Percentiles rank a stretch among this genome's conserved stretches.
Conservation (phyloP, 35 echinoderm and acorn worm species). For the Anneissia japonica region DNA sequence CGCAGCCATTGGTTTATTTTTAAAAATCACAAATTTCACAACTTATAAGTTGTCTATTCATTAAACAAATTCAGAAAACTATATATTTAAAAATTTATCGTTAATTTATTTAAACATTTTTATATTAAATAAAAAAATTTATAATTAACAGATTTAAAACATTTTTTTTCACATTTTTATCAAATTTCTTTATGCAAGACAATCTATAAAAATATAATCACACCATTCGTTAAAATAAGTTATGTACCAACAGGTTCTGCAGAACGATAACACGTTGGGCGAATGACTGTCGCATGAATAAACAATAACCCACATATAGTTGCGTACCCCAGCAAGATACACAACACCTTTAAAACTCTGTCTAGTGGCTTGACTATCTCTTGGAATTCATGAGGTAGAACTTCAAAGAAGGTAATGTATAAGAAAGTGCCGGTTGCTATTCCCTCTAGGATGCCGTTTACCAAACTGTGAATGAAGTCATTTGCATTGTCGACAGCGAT, state of each 20-base stretch:
- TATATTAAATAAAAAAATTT: no score
- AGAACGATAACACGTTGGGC: conserved; percentile 10
- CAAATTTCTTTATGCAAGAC: no score
- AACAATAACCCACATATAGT: conserved; percentile 18
- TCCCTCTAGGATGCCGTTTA: conserved; percentile 68
- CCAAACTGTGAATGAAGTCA: conserved; percentile 46
- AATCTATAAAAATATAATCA: no score
- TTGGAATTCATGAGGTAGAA: conserved; percentile 65
- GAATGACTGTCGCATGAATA: not conserved
- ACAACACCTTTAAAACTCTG: conserved; percentile 77
- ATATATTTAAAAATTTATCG: no score
- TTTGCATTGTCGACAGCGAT: conserved; percentile 33
- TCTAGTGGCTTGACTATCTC: conserved; percentile 47
- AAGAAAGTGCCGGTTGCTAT: conserved; percentile 87
- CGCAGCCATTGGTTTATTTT: no score
- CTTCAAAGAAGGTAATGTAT: conserved; percentile 96
- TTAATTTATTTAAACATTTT: no score
- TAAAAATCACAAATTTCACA: no score
- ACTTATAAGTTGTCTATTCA: no score
- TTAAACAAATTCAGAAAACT: no score
- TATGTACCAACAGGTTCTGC: conserved; percentile 5
- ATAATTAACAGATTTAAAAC: no score
- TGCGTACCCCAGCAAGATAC: conserved; percentile 43
- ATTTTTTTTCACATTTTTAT: no score
- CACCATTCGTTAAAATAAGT: not conserved